Base-by-base conservation (phyloP, 2,888 invertebrate genomes). In the Pseudoips prasinana region DNA sequence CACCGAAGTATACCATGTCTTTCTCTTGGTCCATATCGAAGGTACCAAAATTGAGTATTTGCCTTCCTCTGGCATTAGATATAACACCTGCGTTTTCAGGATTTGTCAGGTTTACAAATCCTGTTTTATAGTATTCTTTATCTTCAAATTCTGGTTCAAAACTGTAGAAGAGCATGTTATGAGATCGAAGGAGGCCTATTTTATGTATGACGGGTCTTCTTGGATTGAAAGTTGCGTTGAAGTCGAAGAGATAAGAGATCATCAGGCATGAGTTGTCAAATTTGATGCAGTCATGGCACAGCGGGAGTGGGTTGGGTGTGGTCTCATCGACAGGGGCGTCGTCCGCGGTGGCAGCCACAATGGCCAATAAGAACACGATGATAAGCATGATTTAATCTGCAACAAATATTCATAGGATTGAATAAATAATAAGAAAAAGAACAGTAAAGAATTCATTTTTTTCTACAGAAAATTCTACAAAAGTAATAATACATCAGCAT, bases 21-120 rank as follows among this genome's bases (percentile, higher is more conserved):
- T 76, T 81, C 0, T 64, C 65, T 45, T 86, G 85, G 36, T 86
- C 84, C 1, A 87, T 67, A 39, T 77, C 83, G 19, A 88, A 85
- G 1, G 78, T 71, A 0, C 76, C 77, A 9, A 88, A 81, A 40
- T 88, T 86, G 25, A 76, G 62, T 3, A 63, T 46, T 7, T 60
- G 55, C 1, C 53, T 59, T 3, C 67, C 67, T 14, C 14, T 14
- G 14, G 2, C 14, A 14, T 14, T 14, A 1, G 48, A 44, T 4
- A 85, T 62, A 1, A 76, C 49, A 1, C 74, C 75, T 2, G 37
- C 26, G 8, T 50, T 41, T 0, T 33, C 46, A 0, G 59, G 62
- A n/a, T 59, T 35, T 1, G 78, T 76, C 11, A 88, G 43, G 42
- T 65, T 65, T 0, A 83, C 65, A 29, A 75, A 86, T 0, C 73